Evolutionary conservation across 2,888 invertebrate species (phyloP).

Genomic region (Antheraea yamamai): DNA sequence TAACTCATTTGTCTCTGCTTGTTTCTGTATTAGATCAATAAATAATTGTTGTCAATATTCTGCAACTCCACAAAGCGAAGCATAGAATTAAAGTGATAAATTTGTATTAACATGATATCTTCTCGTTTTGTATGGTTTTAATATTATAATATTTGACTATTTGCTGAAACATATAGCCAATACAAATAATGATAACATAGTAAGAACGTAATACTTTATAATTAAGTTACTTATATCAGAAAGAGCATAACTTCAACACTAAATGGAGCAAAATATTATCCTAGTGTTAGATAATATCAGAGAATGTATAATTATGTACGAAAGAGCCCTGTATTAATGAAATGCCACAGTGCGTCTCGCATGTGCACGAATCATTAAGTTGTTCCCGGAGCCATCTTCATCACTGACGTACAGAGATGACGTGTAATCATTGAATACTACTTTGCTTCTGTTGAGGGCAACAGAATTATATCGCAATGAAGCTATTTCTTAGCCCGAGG

Average conservation of each 20-base stretch:
- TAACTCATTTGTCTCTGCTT: no score
- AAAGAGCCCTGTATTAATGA: constrained; percentile 19
- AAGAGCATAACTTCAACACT: constrained; percentile 8
- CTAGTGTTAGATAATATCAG: constrained; percentile 11
- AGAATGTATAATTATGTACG: constrained; percentile 18
- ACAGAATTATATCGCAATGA: neutral
- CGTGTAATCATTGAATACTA: constrained; percentile 10
- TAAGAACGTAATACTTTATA: neutral
- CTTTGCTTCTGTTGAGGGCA: neutral
- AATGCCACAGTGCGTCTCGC: constrained; percentile 18
- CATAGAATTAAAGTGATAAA: no score
- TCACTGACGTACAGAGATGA: constrained; percentile 13
- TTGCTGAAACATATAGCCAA: neutral
- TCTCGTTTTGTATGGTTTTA: no score
- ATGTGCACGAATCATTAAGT: constrained; percentile 9
- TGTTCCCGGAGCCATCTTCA: constrained; percentile 1
- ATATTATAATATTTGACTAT: neutral
- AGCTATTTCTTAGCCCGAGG: neutral
- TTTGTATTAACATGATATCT: no score
- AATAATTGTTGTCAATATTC: no score
- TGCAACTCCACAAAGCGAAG: no score
- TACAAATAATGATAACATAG: constrained; percentile 1
- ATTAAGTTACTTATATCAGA: constrained; percentile 8
- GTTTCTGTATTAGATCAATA: no score
- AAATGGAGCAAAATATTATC: constrained; percentile 13